Evolutionary conservation across 1,140 invertebrate genomes (phyloP).

Genomic region (Holcopasites calliopsidis): DNA sequence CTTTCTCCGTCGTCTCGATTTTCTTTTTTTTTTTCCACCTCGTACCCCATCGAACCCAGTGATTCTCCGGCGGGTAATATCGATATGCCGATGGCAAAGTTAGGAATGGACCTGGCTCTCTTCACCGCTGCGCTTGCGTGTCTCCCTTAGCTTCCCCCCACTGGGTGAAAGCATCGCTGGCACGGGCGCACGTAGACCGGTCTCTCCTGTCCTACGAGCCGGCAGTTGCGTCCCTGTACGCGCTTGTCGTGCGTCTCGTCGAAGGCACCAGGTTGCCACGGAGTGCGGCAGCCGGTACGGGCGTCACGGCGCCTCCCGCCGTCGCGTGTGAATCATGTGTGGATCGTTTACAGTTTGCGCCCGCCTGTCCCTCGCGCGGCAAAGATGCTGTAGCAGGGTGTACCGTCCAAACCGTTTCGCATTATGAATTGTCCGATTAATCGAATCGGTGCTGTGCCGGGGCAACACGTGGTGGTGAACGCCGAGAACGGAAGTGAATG

Average conservation of each 20-base stretch:
- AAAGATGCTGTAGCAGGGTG: not conserved
- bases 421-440: not conserved
- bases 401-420: not conserved
- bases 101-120: conserved; percentile 36
- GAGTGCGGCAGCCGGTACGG: conserved; percentile 62
- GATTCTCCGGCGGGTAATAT: not conserved
- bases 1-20: conserved; percentile 13
- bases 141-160: conserved; percentile 13
- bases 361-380: not conserved
- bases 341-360: not conserved
- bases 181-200: not conserved
- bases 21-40: too few species aligned
- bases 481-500: conserved; percentile 25
- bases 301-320: conserved; percentile 56
- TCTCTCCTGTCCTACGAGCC: conserved; percentile 25
- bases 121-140: conserved; percentile 31
- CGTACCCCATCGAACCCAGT: too few species aligned
- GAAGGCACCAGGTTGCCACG: conserved; percentile 48
- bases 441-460: not conserved
- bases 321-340: not conserved
- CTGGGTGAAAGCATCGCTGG: not conserved
- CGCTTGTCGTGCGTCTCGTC: conserved; percentile 42
- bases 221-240: conserved; percentile 54
- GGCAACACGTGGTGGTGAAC: not conserved
- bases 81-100: conserved; percentile 27